A percentile compares a stretch with the other conserved stretches of the same genome.
phyloP scores from a whole-genome alignment of 2,113 vertebrate genomes.

The Hiodon alosoides region DNA sequence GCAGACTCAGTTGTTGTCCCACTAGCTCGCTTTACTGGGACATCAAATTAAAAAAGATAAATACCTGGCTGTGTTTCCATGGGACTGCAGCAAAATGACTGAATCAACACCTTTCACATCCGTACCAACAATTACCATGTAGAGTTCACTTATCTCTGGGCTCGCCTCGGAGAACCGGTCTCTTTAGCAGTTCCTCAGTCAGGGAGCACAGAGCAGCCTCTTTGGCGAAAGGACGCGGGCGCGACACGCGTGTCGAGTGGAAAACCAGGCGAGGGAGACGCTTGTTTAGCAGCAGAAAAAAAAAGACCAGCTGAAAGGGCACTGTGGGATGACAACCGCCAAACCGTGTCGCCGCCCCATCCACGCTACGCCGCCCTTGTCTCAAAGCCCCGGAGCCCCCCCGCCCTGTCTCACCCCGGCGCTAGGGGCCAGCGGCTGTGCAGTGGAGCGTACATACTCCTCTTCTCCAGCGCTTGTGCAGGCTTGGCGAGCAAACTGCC shows the following conservation, averaged over 20 bases:
- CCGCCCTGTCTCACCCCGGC: constrained; percentile 51
- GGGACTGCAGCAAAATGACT: constrained; percentile 12
- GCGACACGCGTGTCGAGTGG: neutral
- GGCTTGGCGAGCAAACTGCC: constrained; percentile 48
- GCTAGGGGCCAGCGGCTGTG: constrained; percentile 56
- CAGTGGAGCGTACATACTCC: constrained; percentile 52
- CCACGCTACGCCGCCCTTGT: constrained; percentile 21
- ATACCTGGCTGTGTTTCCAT: constrained; percentile 29
- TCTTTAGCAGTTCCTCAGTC: neutral
- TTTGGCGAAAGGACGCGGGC: neutral
- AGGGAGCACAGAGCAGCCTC: constrained; percentile 20
- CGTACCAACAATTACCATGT: constrained; percentile 1
- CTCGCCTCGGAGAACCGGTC: neutral
- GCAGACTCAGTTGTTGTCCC: constrained; percentile 54
- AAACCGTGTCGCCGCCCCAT: constrained; percentile 29
- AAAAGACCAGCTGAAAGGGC: constrained; percentile 51
- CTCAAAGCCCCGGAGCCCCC: constrained; percentile 43
- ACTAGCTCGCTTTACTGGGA: constrained; percentile 46
- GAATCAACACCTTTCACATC: constrained; percentile 15
- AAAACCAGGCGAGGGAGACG: neutral
- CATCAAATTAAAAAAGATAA: constrained; percentile 30
- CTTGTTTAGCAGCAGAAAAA: constrained; percentile 15
- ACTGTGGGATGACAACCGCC: constrained; percentile 50
- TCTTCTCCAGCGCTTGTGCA: constrained; percentile 45
- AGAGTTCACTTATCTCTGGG: neutral